A percentile compares a stretch with the other conserved stretches of the same genome.
These are phyloP conservation scores for Pseudanteris insignis DNA, from an alignment of 2,888 invertebrate genomes.

Conservation along the genomic window DNA sequence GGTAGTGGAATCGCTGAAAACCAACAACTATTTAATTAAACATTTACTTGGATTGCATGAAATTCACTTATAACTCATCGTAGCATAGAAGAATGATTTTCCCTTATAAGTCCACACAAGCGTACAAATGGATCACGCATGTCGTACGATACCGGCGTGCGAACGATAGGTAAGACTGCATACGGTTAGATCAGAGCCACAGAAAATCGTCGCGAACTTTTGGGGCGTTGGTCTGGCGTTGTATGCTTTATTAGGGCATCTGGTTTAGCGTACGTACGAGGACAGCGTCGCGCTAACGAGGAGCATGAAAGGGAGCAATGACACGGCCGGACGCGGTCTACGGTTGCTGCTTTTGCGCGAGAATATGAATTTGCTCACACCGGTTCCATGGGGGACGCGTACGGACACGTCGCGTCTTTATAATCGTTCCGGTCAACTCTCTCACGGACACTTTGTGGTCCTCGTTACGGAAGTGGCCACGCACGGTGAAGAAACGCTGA, in stretches of 20 bases:
- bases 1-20: slow-evolving; percentile 16
- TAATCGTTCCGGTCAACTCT: slow-evolving; percentile 51
- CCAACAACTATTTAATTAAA: slow-evolving; percentile 21
- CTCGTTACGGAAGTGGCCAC: slow-evolving; percentile 47
- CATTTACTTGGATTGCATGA: slow-evolving; percentile 29
- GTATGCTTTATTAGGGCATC: slow-evolving; percentile 49
- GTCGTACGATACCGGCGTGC: too few species aligned
- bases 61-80: slow-evolving; percentile 27
- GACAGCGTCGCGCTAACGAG: slow-evolving; percentile 56
- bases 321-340: slow-evolving; percentile 60
- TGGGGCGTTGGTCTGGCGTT: slow-evolving; percentile 14
- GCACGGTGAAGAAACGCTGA: slow-evolving; percentile 45
- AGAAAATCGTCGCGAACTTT: too few species aligned
- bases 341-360: slow-evolving; percentile 49
- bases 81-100: slow-evolving; percentile 17
- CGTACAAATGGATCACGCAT: too few species aligned
- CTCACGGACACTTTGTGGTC: slow-evolving; percentile 47
- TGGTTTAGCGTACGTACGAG: too few species aligned
- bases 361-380: slow-evolving; percentile 60
- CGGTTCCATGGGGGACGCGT: slow-evolving; percentile 53
- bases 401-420: slow-evolving; percentile 48
- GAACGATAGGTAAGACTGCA: too few species aligned
- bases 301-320: slow-evolving; percentile 62
- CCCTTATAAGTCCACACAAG: too few species aligned
- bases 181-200: too few species aligned